These are phyloP conservation scores for Parascotia fuliginaria DNA, from an alignment of 2,888 invertebrate species.

Conservation along the genomic window DNA sequence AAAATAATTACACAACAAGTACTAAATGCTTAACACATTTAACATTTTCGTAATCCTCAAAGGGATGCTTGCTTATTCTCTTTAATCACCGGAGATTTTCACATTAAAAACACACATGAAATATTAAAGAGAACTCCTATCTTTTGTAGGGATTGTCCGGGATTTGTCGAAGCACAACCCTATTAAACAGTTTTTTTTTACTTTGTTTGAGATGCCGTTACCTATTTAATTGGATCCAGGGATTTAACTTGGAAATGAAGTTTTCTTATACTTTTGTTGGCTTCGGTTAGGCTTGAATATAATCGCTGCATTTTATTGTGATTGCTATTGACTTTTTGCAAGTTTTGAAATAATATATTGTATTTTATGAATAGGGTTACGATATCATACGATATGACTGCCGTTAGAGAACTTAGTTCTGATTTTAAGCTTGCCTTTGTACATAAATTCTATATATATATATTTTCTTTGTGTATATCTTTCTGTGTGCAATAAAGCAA, in stretches of 20 bases:
- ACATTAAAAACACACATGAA: slow-evolving; percentile 44
- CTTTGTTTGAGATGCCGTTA: slow-evolving; percentile 11
- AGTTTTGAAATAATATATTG: background rate
- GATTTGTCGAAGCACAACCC: slow-evolving; percentile 28
- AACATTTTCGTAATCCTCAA: slow-evolving; percentile 27
- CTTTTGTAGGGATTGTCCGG: slow-evolving; percentile 29
- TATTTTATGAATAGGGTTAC: no score
- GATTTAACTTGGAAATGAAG: slow-evolving; percentile 8
- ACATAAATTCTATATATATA: no score
- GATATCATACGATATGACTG: no score
- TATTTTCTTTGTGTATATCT: no score
- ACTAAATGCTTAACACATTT: slow-evolving; percentile 25
- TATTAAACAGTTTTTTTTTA: slow-evolving; percentile 38
- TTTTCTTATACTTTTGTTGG: slow-evolving; percentile 7
- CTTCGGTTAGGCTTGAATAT: background rate
- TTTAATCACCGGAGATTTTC: slow-evolving; percentile 38
- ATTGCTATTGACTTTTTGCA: background rate
- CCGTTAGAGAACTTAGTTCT: no score
- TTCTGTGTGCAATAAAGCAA: no score
- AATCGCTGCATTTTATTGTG: background rate
- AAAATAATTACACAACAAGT: slow-evolving; percentile 1
- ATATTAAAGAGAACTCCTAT: slow-evolving; percentile 33
- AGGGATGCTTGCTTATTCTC: slow-evolving; percentile 31
- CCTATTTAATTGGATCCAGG: slow-evolving; percentile 26
- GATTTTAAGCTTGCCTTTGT: no score